phyloP scores from a whole-genome alignment of 2,888 invertebrate genomes.

The Steinernema carpocapsae region DNA sequence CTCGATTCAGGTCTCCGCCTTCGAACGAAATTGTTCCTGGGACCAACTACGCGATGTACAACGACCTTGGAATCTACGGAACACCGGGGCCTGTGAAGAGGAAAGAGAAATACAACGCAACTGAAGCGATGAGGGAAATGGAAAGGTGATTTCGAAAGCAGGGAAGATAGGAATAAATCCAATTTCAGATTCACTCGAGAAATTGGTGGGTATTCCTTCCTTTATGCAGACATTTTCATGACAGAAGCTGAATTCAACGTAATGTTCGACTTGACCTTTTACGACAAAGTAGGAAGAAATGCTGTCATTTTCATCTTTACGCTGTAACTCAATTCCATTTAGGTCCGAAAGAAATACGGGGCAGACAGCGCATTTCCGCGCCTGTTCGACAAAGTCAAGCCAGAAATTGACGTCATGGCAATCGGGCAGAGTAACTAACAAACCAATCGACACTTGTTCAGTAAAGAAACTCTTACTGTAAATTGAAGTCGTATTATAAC shows the following conservation, averaged over 20 bases:
- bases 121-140: constrained; percentile 77
- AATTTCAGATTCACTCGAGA: constrained; percentile 74
- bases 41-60: constrained; percentile 77
- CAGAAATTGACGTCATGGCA: constrained; percentile 61
- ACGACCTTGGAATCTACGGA: constrained; percentile 78
- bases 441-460: no score
- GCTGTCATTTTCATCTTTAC: no score
- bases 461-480: no score
- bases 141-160: constrained; percentile 71
- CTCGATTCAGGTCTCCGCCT: constrained; percentile 71
- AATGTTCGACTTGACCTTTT: constrained; percentile 78
- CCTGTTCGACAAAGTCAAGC: constrained; percentile 74
- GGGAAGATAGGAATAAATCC: no score
- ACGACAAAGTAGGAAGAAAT: constrained; percentile 74
- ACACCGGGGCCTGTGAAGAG: constrained; percentile 76
- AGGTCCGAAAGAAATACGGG: constrained; percentile 56
- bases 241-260: constrained; percentile 75
- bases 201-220: constrained; percentile 76
- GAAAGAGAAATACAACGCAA: constrained; percentile 74
- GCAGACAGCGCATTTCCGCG: constrained; percentile 76
- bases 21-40: constrained; percentile 75
- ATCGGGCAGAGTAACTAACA: constrained; percentile 55
- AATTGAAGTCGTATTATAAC: no score
- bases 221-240: constrained; percentile 80
- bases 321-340: neutral